Conservation (phyloP, 2,888 invertebrate genomes). For the Lasioglossum zephyrum region DNA sequence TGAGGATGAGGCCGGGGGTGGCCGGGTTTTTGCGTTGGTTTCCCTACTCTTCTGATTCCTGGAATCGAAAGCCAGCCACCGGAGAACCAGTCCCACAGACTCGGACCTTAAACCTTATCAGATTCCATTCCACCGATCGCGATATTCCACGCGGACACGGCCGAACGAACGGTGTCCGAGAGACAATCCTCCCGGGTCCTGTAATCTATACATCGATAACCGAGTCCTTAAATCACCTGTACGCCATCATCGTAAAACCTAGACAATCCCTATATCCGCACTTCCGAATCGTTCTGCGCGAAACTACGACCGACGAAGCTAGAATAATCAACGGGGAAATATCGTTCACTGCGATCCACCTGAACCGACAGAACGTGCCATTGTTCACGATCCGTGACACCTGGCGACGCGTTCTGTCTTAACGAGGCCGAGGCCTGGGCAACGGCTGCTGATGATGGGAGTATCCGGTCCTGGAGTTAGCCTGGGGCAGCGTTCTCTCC, state of each 20-base stretch:
- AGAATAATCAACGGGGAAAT: not conserved
- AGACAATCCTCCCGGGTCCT: not conserved
- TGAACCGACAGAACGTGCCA: not conserved
- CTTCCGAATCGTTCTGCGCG: not conserved
- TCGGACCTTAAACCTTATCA: not conserved
- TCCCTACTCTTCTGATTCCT: slow-evolving; percentile 56
- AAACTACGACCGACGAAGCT: not conserved
- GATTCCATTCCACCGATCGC: slow-evolving; percentile 40
- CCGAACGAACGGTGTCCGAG: slow-evolving; percentile 15
- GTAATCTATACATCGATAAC: not conserved
- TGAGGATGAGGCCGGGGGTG: slow-evolving; percentile 46
- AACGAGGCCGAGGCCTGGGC: slow-evolving; percentile 82
- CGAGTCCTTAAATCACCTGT: not conserved
- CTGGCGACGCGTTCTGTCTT: slow-evolving; percentile 35
- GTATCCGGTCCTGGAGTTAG: slow-evolving; percentile 84
- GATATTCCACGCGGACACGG: slow-evolving; percentile 58
- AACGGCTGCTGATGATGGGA: slow-evolving; percentile 77
- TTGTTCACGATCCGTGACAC: not conserved
- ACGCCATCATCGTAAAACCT: not conserved
- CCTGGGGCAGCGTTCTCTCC: slow-evolving; percentile 88
- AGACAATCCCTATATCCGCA: not conserved
- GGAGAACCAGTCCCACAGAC: slow-evolving; percentile 44
- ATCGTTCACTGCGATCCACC: not conserved
- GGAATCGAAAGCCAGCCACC: slow-evolving; percentile 60
- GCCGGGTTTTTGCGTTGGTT: slow-evolving; percentile 51